Percentiles rank a stretch among this genome's conserved stretches.
Conservation (phyloP, 1,140 invertebrate species). For the Saccostrea echinata region DNA sequence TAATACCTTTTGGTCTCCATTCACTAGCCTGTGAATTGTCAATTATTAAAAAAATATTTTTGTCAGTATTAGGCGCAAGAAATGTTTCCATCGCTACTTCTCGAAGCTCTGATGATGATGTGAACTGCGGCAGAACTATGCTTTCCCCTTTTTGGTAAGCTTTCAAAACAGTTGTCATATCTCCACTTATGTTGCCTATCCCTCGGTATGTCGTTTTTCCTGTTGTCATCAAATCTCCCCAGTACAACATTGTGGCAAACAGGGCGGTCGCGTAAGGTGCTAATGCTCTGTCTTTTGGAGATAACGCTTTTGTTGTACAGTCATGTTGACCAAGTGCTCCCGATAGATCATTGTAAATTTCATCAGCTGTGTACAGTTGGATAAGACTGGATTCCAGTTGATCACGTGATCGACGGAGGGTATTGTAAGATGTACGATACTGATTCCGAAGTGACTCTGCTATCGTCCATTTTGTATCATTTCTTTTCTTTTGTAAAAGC, state of each 20-base stretch:
- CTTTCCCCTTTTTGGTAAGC: neutral
- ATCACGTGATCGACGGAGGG: neutral
- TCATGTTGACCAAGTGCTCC: neutral
- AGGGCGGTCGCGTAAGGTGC: neutral
- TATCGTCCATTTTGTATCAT: neutral
- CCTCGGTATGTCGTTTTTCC: neutral
- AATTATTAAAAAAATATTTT: slow-evolving; percentile 2
- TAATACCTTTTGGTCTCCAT: neutral
- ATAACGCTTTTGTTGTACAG: neutral
- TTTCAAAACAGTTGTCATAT: neutral
- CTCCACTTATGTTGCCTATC: neutral
- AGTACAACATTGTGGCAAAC: neutral
- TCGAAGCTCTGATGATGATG: neutral
- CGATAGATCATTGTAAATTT: neutral
- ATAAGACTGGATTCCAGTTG: neutral
- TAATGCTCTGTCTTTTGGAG: neutral
- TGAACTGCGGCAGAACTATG: neutral
- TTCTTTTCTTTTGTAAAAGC: neutral
- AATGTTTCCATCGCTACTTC: neutral
- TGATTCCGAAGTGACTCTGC: neutral
- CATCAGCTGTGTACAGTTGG: neutral
- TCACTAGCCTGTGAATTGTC: neutral
- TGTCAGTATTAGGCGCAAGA: neutral
- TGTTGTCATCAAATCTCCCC: neutral
- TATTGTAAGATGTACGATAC: neutral